These are phyloP conservation scores for Watsonalla binaria DNA, from an alignment of 2,888 invertebrate genomes.

Conservation along the genomic window DNA sequence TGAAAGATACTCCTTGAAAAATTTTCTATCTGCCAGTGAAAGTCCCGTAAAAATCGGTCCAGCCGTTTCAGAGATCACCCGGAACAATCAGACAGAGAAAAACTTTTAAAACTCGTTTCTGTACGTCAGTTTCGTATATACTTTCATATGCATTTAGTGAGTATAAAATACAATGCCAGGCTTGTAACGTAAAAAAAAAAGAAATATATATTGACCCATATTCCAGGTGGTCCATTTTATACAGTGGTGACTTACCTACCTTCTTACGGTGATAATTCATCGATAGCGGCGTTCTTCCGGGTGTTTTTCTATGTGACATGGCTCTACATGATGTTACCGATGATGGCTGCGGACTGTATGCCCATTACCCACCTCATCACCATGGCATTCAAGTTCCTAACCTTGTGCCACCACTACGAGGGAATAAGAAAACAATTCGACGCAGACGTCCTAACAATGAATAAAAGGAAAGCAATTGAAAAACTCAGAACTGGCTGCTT, in stretches of 20 bases:
- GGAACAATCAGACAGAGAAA: too few species aligned
- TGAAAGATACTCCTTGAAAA: too few species aligned
- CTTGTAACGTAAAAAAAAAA: too few species aligned
- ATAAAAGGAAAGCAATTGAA: constrained; percentile 34
- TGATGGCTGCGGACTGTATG: constrained; percentile 67
- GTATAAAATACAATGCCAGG: too few species aligned
- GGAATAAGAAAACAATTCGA: constrained; percentile 45
- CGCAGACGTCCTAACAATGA: constrained; percentile 26
- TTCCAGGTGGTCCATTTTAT: constrained; percentile 59
- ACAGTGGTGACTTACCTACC: constrained; percentile 67
- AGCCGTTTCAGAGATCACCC: too few species aligned
- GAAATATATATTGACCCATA: constrained; percentile 6
- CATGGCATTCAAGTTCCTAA: constrained; percentile 57
- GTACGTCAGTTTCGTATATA: too few species aligned
- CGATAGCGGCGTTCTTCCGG: constrained; percentile 40
- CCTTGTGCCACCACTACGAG: constrained; percentile 50
- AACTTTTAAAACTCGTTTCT: too few species aligned
- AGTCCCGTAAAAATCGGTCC: too few species aligned
- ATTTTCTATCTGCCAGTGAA: too few species aligned
- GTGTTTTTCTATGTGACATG: constrained; percentile 62
- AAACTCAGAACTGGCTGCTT: constrained; percentile 47
- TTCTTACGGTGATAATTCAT: constrained; percentile 47
- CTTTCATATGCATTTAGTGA: too few species aligned
- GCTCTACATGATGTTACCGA: constrained; percentile 68
- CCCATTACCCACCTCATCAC: constrained; percentile 59